Conservation (phyloP, 2,113 vertebrate genomes). For the Hippoglossus stenolepis region DNA sequence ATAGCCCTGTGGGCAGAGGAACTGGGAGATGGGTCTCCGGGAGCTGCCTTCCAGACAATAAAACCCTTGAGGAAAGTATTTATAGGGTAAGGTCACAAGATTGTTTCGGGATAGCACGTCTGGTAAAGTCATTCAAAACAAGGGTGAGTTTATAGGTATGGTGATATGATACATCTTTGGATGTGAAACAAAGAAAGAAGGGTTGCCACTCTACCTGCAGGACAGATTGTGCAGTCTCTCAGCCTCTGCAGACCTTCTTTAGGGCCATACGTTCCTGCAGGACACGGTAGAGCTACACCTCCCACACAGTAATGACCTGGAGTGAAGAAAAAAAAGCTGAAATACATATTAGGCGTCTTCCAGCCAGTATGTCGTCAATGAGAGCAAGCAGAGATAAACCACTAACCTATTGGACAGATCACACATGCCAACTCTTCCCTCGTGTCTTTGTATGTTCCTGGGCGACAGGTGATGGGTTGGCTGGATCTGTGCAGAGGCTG, state of each 20-base stretch:
- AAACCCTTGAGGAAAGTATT: constrained; percentile 79
- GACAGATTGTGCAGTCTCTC: constrained; percentile 78
- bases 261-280: constrained; percentile 82
- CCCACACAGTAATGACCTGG: constrained; percentile 85
- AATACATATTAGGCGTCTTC: not conserved
- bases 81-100: constrained; percentile 25
- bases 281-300: constrained; percentile 76
- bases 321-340: not conserved
- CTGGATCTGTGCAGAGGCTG: constrained; percentile 56
- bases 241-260: constrained; percentile 72
- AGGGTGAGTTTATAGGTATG: not conserved
- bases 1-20: constrained; percentile 84
- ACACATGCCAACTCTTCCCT: constrained; percentile 68
- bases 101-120: not conserved
- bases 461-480: constrained; percentile 66
- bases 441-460: constrained; percentile 75
- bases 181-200: not conserved
- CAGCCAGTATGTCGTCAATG: not conserved
- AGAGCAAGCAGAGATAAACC: not conserved
- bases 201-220: constrained; percentile 78
- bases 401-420: constrained; percentile 79
- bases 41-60: constrained; percentile 86
- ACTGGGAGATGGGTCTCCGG: constrained; percentile 79
- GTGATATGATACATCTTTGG: not conserved
- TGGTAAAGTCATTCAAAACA: not conserved